Conservation (phyloP, 1,140 invertebrate genomes). For the Dendrolimus punctatus region DNA sequence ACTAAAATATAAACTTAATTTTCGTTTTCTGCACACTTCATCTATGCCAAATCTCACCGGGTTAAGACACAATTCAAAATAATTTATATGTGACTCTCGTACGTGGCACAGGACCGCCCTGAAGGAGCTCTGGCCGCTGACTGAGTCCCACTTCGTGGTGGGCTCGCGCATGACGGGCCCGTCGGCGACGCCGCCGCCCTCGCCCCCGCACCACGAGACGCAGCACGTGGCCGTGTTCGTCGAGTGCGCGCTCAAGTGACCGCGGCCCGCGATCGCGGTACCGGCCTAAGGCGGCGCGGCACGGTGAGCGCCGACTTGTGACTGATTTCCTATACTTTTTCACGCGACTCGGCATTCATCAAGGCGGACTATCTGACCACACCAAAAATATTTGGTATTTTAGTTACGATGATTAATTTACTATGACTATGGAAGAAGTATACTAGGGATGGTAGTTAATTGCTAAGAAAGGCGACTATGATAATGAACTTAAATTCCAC, state of each 20-base stretch:
- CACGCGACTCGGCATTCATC: too few relatives aligned
- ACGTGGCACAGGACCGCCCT: slow-evolving; percentile 31
- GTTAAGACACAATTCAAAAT: too few relatives aligned
- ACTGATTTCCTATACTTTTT: too few relatives aligned
- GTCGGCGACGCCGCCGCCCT: slow-evolving; percentile 8
- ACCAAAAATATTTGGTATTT: too few relatives aligned
- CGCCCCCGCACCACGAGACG: slow-evolving; percentile 12
- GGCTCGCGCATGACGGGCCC: slow-evolving; percentile 14
- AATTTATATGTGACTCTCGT: background rate
- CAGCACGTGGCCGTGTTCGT: slow-evolving; percentile 35
- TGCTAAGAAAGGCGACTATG: too few relatives aligned
- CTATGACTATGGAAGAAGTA: too few relatives aligned
- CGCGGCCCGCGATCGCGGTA: background rate
- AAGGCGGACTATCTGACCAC: too few relatives aligned
- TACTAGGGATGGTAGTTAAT: too few relatives aligned
- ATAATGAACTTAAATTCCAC: too few relatives aligned
- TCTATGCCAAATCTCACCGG: background rate
- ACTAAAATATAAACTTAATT: too few relatives aligned
- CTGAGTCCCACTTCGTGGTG: slow-evolving; percentile 32
- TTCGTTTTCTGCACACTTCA: background rate
- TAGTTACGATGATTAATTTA: too few relatives aligned
- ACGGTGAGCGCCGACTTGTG: too few relatives aligned
- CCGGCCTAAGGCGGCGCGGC: background rate
- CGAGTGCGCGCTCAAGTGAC: slow-evolving; percentile 55
- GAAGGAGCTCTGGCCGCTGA: slow-evolving; percentile 48